Evolutionary conservation across 2,797 vertebrate species (phyloP), one percentile per base, ranked within the genome.

Genomic region (Pygocentrus nattereri): DNA sequence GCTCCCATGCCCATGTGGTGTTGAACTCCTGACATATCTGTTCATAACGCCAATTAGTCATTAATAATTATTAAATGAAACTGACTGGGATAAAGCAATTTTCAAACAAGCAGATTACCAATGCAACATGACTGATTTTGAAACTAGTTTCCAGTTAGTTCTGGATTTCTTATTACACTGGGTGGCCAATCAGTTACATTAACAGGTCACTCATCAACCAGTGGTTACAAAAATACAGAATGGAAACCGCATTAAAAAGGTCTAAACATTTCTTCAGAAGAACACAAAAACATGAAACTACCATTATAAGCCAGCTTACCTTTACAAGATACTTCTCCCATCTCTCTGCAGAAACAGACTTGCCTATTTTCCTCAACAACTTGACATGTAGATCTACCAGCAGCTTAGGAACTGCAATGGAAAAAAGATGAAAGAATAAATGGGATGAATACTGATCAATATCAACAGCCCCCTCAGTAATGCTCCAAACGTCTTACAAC

Each of bases 281-380:
- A 11, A 44, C 11, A 11, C 10, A 25, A 59, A 59, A 59, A 59
- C 10, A 19, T 65, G 0, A 10, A 2, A 21, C 18, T 13, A 44
- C 7, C 2, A 49, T 27, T 41, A 56, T 18, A 23, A 54, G 1
- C 27, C 4, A 2, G 34, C 80, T 90, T 94, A 99, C 98, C 96
- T 96, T 98, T 78, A 97, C 92, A 12, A 99, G 94, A 87, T 99
- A 95, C 84, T 99, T 99, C 92, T 99, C 98, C 98, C 98, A 99
- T 96, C 98, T 92, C 84, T 99, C 98, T 83, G 96, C 95, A 0
- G 97, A 96, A 88, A 99, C 98, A 0, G 98, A 99, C 89, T 99
- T 99, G 67, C 98, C 97, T 68, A 99, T 97, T 91, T 99, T 99
- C 89, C 98, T 96, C 94, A 99, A 94, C 88, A 99, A 87, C 94